phyloP scores from a whole-genome alignment of 1,140 invertebrate genomes.

The Bombus waltoni region DNA sequence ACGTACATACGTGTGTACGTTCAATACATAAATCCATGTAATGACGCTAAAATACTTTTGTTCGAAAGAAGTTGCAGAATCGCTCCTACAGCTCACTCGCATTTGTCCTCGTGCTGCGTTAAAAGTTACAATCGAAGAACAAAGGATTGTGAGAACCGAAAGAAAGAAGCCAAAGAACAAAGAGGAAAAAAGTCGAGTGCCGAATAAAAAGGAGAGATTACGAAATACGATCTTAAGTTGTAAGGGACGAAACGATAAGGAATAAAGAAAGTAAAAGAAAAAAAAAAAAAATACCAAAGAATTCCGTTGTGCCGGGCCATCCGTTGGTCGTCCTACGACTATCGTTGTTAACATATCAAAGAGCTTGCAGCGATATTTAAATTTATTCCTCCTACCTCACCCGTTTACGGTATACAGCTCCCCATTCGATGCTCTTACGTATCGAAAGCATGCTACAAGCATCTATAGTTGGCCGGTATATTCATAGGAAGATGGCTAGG shows the following conservation, averaged over 20 bases:
- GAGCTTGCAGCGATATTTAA: constrained; percentile 73
- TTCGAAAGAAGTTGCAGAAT: not conserved
- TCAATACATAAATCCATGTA: no score
- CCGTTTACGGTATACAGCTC: not conserved
- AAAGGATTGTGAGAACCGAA: not conserved
- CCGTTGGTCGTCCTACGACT: constrained; percentile 26
- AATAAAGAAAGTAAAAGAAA: not conserved
- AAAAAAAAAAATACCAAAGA: constrained; percentile 70
- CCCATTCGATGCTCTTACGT: constrained; percentile 52
- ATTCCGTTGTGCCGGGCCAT: constrained; percentile 53
- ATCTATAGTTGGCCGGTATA: constrained; percentile 35
- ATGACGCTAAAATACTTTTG: no score
- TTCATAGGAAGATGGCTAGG: constrained; percentile 34
- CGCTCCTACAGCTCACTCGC: not conserved
- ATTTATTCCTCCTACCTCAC: constrained; percentile 73
- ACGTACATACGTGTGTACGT: no score
- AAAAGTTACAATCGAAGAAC: not conserved
- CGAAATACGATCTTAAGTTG: not conserved
- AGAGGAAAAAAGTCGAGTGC: not conserved
- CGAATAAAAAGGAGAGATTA: constrained; percentile 1
- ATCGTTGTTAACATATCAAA: constrained; percentile 80
- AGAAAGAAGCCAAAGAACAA: constrained; percentile 6
- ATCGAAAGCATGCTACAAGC: constrained; percentile 42
- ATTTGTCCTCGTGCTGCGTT: not conserved
- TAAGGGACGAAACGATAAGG: not conserved